Evolutionary conservation across 2,888 invertebrate species (phyloP).

Genomic region (Diplazon laetatorius): DNA sequence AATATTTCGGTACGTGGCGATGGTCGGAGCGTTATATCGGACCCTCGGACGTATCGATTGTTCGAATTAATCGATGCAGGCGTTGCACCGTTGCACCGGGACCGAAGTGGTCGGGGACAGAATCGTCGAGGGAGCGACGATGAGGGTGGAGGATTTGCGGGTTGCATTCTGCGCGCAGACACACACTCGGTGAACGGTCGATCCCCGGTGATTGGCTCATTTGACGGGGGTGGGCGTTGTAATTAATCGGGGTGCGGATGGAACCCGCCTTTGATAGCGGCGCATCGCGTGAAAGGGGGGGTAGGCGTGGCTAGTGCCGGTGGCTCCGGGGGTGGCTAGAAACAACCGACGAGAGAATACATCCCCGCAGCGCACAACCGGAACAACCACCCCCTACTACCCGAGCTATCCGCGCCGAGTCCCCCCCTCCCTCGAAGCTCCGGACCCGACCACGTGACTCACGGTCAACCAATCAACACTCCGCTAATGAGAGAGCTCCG

Average conservation of each 20-base stretch:
- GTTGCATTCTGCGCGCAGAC: conserved; percentile 50
- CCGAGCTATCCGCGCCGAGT: conserved; percentile 26
- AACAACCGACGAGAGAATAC: conserved; percentile 76
- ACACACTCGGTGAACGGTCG: conserved; percentile 25
- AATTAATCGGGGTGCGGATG: conserved; percentile 76
- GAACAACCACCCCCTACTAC: conserved; percentile 56
- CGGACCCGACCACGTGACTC: conserved; percentile 73
- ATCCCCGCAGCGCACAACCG: conserved; percentile 66
- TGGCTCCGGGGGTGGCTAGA: conserved; percentile 74
- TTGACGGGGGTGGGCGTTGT: conserved; percentile 81
- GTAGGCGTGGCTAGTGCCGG: conserved; percentile 78
- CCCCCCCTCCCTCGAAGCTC: conserved; percentile 38
- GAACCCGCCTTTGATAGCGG: conserved; percentile 79
- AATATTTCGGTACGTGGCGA: neutral
- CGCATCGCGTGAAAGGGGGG: conserved; percentile 76
- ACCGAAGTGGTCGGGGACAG: neutral
- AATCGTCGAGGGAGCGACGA: neutral
- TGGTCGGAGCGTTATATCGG: neutral
- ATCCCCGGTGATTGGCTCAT: conserved; percentile 71
- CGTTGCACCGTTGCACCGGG: neutral
- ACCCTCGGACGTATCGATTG: conserved; percentile 32
- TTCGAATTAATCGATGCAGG: conserved; percentile 51
- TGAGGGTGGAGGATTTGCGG: conserved; percentile 26
- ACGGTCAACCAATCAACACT: conserved; percentile 78
- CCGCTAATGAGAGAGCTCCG: conserved; percentile 75